Base-by-base conservation (phyloP, 2,888 invertebrate species). In the Brachyopa scutellaris region DNA sequence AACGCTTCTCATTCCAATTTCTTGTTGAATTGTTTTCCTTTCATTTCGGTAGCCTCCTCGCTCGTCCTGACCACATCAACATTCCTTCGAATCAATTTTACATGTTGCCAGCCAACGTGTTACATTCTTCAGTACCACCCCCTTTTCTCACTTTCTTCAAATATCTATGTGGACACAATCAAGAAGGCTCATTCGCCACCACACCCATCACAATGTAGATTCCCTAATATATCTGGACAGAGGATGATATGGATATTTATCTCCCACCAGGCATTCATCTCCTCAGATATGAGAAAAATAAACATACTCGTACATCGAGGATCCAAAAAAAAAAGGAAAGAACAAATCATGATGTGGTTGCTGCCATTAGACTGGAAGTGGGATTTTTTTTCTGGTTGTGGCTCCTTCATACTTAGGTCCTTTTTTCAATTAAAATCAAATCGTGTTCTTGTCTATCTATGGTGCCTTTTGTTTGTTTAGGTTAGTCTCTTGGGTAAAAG, bases 361-460 rank as follows among this genome's bases (percentile, higher is more conserved):
- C 51, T 33, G 66, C 72, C 73, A 78, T 66, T 78, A 66, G 47
- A 42, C 33, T 57, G 57, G 49, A 45, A 51, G 61, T 49, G 38
- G 42, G 9, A 13, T 15, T 21, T 57, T 40, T 64, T 38, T 49
- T 47, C 9, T 38, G 17, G 1, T 15, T 21, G 21, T 11, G 40
- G 57, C 57, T 64, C 15, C 74, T 62, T 62, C 64, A 45, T 49
- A 40, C 53, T 69, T 61, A 66, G 82, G 74, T 79, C 79, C 61
- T 73, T 83, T n/a, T 83, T 83, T 83, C 83, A 83, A 83, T 83
- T 83, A 83, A 83, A 83, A 78, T 67, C 83, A 83, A 83, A 83
- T 83, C 62, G 72, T 62, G 62, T 78, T 73, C 83, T 78, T 78
- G 77, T 67, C 67, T 73, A 19, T n/a, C n/a, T n/a, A n/a, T n/a